A percentile compares a stretch with the other conserved stretches of the same genome.
phyloP scores from a whole-genome alignment of 2,888 invertebrate genomes.

The Prosapia bicincta region DNA sequence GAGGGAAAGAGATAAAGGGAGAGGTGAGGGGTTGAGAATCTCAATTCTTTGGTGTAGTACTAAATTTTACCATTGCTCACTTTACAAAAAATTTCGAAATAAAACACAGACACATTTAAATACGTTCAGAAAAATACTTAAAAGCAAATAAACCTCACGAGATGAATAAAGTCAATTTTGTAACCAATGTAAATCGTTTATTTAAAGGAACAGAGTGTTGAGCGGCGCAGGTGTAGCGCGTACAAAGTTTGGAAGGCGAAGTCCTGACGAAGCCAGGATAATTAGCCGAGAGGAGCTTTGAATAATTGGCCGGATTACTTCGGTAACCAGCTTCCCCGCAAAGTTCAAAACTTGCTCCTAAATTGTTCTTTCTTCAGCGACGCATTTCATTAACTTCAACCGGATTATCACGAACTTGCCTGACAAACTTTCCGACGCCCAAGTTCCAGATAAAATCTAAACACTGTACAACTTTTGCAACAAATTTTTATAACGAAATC shows the following conservation, averaged over 20 bases:
- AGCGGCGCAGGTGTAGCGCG: not conserved
- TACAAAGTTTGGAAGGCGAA: not conserved
- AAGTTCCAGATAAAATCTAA: not conserved
- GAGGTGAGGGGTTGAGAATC: too few relatives aligned
- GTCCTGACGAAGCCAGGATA: not conserved
- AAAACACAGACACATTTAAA: too few relatives aligned
- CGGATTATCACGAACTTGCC: slow-evolving; percentile 24
- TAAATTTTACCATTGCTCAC: too few relatives aligned
- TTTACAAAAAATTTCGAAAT: too few relatives aligned
- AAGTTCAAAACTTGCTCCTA: slow-evolving; percentile 11
- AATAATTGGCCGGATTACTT: not conserved
- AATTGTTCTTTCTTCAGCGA: slow-evolving; percentile 24
- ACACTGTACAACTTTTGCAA: not conserved
- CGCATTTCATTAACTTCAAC: slow-evolving; percentile 26
- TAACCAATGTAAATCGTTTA: too few relatives aligned
- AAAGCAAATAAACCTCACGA: too few relatives aligned
- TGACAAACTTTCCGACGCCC: slow-evolving; percentile 3
- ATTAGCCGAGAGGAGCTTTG: not conserved
- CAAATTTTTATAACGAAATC: not conserved
- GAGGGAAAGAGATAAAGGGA: too few relatives aligned
- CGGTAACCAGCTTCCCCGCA: not conserved
- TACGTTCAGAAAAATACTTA: too few relatives aligned
- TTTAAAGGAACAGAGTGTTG: not conserved
- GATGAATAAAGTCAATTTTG: too few relatives aligned
- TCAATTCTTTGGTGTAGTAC: too few relatives aligned